Conservation (phyloP, 2,113 vertebrate species). For the Mormoops blainvillei region DNA sequence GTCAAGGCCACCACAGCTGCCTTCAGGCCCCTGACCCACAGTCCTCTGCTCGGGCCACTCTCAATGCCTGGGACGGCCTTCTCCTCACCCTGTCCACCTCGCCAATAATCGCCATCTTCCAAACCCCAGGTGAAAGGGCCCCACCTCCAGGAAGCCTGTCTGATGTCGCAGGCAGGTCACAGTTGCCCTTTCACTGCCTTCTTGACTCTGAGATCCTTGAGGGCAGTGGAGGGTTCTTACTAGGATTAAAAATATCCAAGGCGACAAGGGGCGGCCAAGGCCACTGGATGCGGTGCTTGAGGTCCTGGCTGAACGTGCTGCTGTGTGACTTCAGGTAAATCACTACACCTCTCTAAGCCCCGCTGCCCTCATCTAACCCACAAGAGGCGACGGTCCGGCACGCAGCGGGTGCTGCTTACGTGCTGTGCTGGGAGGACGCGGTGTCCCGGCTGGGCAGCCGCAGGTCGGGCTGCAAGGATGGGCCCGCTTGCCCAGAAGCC, state of each 20-base stretch:
- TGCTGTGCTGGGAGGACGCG: accelerated
- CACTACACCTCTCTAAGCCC: neutral
- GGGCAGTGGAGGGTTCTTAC: neutral
- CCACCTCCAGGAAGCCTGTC: neutral
- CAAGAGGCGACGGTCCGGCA: neutral
- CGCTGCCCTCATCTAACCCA: neutral
- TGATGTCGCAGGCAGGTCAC: neutral
- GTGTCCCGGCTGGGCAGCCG: neutral
- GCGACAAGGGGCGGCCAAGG: neutral
- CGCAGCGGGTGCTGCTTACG: too few relatives aligned
- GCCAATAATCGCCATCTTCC: neutral
- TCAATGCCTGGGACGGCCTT: neutral
- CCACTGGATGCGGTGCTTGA: neutral
- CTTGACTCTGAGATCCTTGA: neutral
- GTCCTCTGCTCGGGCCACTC: neutral
- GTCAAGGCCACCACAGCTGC: neutral
- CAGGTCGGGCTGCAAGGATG: neutral
- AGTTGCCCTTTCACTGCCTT: neutral
- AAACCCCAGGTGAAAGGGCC: neutral
- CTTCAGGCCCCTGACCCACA: neutral
- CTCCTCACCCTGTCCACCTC: neutral
- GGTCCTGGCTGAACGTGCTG: too few relatives aligned
- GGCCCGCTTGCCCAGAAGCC: neutral
- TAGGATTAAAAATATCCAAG: neutral
- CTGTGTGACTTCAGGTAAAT: neutral